Evolutionary conservation across 1,140 invertebrate species (phyloP), one percentile per base, ranked within the genome.

Genomic region (Drosophila littoralis): DNA sequence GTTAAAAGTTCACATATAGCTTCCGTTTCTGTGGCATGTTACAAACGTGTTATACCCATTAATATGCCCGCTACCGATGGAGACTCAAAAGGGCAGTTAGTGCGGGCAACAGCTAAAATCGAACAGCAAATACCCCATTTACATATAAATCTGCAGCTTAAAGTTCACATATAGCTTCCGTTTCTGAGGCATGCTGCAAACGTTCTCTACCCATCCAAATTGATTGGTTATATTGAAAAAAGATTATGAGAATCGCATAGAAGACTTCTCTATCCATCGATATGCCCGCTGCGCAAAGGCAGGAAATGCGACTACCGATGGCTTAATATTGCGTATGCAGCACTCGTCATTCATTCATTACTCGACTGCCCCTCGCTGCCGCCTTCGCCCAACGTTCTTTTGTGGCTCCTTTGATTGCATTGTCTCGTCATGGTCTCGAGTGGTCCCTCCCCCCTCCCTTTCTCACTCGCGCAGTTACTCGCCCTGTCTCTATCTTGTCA

Each of bases 371-470:
- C 35, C 57, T 35, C 46, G 5, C 45, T 33, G 17, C 22, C 9
- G 17, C 22, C 6, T 28, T 5, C 22, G 22, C 2, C 22, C 9
- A 36, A 36, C 15, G 17, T 22, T 45, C 51, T 58, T 67, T 58
- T 77, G 69, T 77, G 82, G 73, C 77, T 88, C 84, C 79, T 89
- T 89, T 89, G 81, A 89, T 89, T 89, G 84, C 80, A 89, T 89
- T 89, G 84, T 89, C 80, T 89, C 80, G 84, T 89, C 84, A 90
- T 89, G 81, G 84, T 89, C 84, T 89, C 84, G 77, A 89, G 84
- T 89, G 84, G 84, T 89, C 65, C 32, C 42, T 36, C 28, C 10
- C 46, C 33, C 7, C n/a, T 38, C 43, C 33, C 55, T 43, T 36
- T 17, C 12, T 70, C 61, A 52, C 66, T 54, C 28, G 66, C 61